Conservation (phyloP, 2,797 vertebrate species). For the Capromys pilorides region DNA sequence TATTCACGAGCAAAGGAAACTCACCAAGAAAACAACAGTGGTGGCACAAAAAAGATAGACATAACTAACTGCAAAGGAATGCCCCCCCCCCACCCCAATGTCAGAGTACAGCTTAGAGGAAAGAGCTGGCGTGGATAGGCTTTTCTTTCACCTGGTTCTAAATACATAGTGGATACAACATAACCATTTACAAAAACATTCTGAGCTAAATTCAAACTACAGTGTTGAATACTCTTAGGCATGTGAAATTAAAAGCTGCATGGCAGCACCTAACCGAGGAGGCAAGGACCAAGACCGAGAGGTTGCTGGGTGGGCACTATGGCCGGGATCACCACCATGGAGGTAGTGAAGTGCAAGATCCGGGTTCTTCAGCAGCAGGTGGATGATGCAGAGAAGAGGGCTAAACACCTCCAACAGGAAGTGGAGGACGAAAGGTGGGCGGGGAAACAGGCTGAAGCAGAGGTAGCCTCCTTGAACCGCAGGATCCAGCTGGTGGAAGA, state of each 20-base stretch:
- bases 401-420: too few species aligned
- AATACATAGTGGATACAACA: not conserved
- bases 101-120: not conserved
- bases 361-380: too few species aligned
- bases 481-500: too few species aligned
- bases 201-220: not conserved
- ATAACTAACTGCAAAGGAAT: not conserved
- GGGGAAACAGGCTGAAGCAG: too few species aligned
- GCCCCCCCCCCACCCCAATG: not conserved
- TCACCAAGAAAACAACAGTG: not conserved
- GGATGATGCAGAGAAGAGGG: too few species aligned
- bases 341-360: too few species aligned
- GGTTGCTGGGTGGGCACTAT: too few species aligned
- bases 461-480: too few species aligned
- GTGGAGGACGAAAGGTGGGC: too few species aligned
- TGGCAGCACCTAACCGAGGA: too few species aligned
- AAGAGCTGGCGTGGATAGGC: not conserved
- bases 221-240: not conserved
- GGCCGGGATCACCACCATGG: too few species aligned
- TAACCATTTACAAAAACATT: not conserved
- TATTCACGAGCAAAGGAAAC: slow-evolving; percentile 28
- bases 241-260: not conserved
- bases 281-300: too few species aligned
- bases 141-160: not conserved
- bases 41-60: not conserved